Conservation (phyloP, 1,140 invertebrate species). For the Drosophila oshimai region DNA sequence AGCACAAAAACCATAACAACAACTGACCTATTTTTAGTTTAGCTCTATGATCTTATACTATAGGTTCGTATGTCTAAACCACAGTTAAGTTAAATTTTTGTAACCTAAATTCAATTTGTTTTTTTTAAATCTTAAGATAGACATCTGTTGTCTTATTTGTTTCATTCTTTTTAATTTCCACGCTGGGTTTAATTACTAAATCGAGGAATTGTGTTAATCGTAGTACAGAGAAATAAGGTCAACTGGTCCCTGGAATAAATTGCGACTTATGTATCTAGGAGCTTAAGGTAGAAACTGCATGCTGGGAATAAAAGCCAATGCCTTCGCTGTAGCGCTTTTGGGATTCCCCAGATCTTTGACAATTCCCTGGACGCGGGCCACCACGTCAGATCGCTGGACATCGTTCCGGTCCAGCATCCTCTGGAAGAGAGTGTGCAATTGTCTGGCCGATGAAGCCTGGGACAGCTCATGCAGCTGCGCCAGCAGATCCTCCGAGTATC, state of each 20-base stretch:
- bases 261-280: slow-evolving; percentile 14
- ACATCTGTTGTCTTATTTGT: too few species aligned
- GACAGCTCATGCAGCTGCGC: slow-evolving; percentile 65
- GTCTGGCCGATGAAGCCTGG: slow-evolving; percentile 61
- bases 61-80: too few species aligned
- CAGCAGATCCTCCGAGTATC: slow-evolving; percentile 73
- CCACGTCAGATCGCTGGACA: slow-evolving; percentile 75
- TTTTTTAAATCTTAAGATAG: too few species aligned
- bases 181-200: not conserved
- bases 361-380: slow-evolving; percentile 71
- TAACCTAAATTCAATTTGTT: too few species aligned
- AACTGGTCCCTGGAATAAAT: slow-evolving; percentile 25
- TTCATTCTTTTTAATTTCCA: not conserved
- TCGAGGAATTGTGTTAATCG: not conserved
- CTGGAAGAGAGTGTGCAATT: slow-evolving; percentile 69
- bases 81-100: too few species aligned
- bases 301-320: slow-evolving; percentile 66
- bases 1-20: too few species aligned
- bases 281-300: slow-evolving; percentile 76
- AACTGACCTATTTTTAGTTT: too few species aligned
- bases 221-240: slow-evolving; percentile 3
- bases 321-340: slow-evolving; percentile 70
- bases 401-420: slow-evolving; percentile 75
- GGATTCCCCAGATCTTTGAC: slow-evolving; percentile 76
- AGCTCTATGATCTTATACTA: too few species aligned